A percentile compares a stretch with the other conserved stretches of the same genome.
Conservation (phyloP, 2,113 vertebrate genomes). For the Acrocephalus kingi region DNA sequence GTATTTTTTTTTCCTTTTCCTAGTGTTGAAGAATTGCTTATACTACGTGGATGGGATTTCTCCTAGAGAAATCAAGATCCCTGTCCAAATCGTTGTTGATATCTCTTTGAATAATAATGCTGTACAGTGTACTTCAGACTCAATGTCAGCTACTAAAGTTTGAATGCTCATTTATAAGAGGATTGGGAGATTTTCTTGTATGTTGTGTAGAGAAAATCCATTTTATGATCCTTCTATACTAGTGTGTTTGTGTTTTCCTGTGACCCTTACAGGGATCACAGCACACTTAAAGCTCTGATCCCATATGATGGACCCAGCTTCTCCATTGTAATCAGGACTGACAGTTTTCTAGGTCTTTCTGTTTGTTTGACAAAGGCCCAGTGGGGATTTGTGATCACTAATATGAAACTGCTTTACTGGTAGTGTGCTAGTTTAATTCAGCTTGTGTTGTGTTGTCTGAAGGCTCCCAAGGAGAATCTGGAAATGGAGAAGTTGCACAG, state of each 20-base stretch:
- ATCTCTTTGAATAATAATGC: neutral
- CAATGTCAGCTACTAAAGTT: neutral
- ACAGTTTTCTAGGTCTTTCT: neutral
- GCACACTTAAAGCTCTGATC: neutral
- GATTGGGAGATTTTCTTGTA: neutral
- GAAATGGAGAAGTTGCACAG: neutral
- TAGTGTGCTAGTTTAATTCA: neutral
- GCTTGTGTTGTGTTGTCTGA: neutral
- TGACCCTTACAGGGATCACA: neutral
- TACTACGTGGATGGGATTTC: neutral
- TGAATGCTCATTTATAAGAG: neutral
- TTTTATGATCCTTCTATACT: neutral
- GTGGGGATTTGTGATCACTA: neutral
- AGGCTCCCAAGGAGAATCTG: neutral
- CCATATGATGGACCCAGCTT: neutral
- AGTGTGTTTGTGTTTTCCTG: neutral
- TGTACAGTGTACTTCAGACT: neutral
- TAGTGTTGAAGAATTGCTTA: neutral
- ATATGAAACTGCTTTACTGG: neutral
- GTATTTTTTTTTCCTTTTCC: neutral
- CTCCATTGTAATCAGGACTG: neutral
- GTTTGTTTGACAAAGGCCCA: neutral
- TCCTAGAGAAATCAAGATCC: neutral
- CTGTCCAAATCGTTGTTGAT: neutral
- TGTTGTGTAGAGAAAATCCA: neutral